Percentiles rank a stretch among this genome's conserved stretches.
phyloP scores from a whole-genome alignment of 2,113 vertebrate species.

The Megalops atlanticus region DNA sequence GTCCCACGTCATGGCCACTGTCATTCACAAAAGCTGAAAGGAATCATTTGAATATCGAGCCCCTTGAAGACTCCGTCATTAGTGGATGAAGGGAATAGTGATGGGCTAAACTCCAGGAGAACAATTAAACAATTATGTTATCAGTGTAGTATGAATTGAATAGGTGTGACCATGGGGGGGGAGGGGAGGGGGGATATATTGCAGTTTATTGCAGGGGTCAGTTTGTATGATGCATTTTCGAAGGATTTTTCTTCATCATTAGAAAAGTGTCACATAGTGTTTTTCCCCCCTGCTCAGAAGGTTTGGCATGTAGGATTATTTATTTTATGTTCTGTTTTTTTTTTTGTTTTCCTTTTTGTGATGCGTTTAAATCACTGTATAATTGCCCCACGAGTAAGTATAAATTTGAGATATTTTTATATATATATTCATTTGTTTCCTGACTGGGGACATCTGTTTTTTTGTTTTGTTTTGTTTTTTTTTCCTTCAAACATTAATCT shows the following conservation, averaged over 20 bases:
- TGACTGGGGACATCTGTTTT: slow-evolving; percentile 40
- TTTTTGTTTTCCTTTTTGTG: slow-evolving; percentile 40
- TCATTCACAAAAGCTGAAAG: background rate
- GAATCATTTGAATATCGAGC: background rate
- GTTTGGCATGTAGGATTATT: slow-evolving; percentile 51
- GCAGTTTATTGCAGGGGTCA: no score
- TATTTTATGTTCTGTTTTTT: slow-evolving; percentile 47
- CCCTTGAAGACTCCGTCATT: background rate
- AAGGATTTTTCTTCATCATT: slow-evolving; percentile 38
- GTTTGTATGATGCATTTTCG: slow-evolving; percentile 24
- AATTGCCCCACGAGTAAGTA: slow-evolving; percentile 42
- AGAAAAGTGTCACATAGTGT: background rate
- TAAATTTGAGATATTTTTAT: slow-evolving; percentile 38
- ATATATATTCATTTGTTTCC: slow-evolving; percentile 43
- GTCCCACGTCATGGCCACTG: no score
- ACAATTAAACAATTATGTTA: slow-evolving; percentile 8
- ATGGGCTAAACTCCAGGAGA: background rate
- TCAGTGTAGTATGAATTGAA: slow-evolving; percentile 13
- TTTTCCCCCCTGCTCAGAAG: slow-evolving; percentile 23
- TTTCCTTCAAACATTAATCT: slow-evolving; percentile 70
- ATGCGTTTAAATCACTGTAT: slow-evolving; percentile 69
- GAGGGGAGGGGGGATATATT: slow-evolving; percentile 6
- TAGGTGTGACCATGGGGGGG: background rate
- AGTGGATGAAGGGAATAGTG: background rate
- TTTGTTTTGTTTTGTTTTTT: slow-evolving; percentile 41